Evolutionary conservation across 2,113 vertebrate genomes (phyloP), one percentile per base, ranked within the genome.

Genomic region (Oreotrochilus melanogaster): DNA sequence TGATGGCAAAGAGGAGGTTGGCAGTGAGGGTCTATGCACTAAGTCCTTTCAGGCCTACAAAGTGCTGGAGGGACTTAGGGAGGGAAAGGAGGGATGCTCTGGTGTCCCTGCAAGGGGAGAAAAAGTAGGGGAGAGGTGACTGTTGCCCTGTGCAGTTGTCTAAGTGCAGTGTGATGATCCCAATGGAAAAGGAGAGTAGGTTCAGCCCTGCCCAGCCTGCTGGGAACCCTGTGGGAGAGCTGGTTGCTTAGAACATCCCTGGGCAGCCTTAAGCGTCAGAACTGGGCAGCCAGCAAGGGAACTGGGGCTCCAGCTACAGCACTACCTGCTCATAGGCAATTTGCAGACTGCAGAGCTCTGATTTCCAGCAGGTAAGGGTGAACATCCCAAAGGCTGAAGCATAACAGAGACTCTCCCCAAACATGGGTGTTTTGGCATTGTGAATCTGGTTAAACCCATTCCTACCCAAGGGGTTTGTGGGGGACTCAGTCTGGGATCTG

Each of bases 391-490:
- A 57, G 35, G 31, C 25, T 0, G 3, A 62, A 50, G 19, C 11
- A 5, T 15, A 35, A 22, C n/a, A 18, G 37, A 45, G 47, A 15
- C 22, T 88, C 35, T 14, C 27, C 7, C 9, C 48, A 47, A 80
- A 30, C 10, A 11, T 53, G 25, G 28, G 31, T 35, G 30, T 83
- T 91, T 48, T 1, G 2, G 69, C 80, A 23, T 11, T 56, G 67
- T 28, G 76, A 84, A 79, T 37, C 31, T 24, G 11, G 4, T 79
- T 45, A 45, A 61, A 1, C 7, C 48, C 9, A 3, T 54, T 80
- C 47, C 43, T 24, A 60, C 0, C 42, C 47, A 62, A 3, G 0
- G 23, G 28, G 13, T 24, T 19, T 6, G 0, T 3, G 1, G 54
- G 47, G 37, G 30, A 27, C 39, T 76, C 67, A 31, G n/a, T 30